phyloP scores from a whole-genome alignment of 2,888 invertebrate species.

The Eremobia ochroleuca region DNA sequence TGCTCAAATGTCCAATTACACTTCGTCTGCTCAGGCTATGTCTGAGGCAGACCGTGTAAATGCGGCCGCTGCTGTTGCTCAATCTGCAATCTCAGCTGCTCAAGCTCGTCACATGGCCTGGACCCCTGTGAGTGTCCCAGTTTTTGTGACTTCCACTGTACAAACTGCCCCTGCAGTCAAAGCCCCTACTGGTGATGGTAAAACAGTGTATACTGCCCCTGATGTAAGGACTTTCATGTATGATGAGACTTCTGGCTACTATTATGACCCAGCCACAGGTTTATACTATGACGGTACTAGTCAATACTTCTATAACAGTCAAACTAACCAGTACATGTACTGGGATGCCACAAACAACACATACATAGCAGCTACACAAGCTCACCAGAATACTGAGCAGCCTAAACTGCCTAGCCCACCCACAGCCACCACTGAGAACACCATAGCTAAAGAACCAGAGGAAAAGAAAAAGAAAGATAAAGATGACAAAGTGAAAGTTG shows the following conservation, averaged over 20 bases:
- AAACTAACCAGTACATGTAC: slow-evolving; percentile 97
- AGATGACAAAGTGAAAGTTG: slow-evolving; percentile 98
- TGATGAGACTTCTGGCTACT: slow-evolving; percentile 98
- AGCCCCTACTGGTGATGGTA: slow-evolving; percentile 92
- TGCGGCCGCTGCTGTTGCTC: slow-evolving; percentile 97
- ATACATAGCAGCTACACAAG: slow-evolving; percentile 90
- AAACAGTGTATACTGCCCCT: slow-evolving; percentile 94
- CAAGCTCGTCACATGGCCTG: slow-evolving; percentile 88
- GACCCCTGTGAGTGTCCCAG: slow-evolving; percentile 90
- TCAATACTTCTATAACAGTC: slow-evolving; percentile 98
- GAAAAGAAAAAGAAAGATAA: slow-evolving; percentile 94
- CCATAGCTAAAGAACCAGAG: slow-evolving; percentile 83
- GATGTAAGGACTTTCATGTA: slow-evolving; percentile 98
- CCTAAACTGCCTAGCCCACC: slow-evolving; percentile 79
- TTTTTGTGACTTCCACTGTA: slow-evolving; percentile 83
- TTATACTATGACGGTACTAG: slow-evolving; percentile 99
- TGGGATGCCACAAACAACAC: slow-evolving; percentile 96
- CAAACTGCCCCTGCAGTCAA: slow-evolving; percentile 85
- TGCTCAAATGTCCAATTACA: slow-evolving; percentile 80
- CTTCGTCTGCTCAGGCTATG: slow-evolving; percentile 93
- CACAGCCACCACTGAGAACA: slow-evolving; percentile 78
- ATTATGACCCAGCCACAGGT: slow-evolving; percentile 97
- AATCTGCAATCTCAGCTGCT: slow-evolving; percentile 94
- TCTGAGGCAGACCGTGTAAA: slow-evolving; percentile 94
- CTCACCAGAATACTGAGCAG: slow-evolving; percentile 83